Evolutionary conservation across 2,113 vertebrate genomes (phyloP), one percentile per base, ranked within the genome.

Genomic region (Xiphorhynchus elegans): DNA sequence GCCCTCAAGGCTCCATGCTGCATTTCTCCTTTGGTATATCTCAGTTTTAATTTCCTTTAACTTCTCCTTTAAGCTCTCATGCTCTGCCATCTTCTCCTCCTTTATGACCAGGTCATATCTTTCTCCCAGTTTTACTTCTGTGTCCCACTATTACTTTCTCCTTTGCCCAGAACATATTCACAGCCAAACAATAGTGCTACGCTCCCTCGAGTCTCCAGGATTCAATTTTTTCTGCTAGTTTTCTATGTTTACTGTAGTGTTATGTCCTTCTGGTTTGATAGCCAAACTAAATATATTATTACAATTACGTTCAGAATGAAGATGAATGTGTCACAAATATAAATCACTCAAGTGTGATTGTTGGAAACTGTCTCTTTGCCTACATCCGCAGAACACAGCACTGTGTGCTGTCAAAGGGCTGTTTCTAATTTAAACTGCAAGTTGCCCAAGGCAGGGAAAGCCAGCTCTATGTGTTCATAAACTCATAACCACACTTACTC

Each of bases 41-140:
- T 75, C 28, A 16, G 31, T 83, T 95, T 89, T 84, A 60, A 87
- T 95, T 93, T 96, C 40, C 47, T 93, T 93, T 90, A 86, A 64
- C 68, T 93, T 85, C 63, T 93, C 23, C 25, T 80, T 59, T 81
- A 90, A 95, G n/a, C 40, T 77, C 33, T 80, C 35, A 26, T 94
- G 42, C 52, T 69, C 59, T 90, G 31, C 40, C 60, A 93, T 37
- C 40, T 92, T 69, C 52, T 90, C 21, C 40, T 81, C 21, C 76
- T 81, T 90, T 35, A 64, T 68, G 46, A 60, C 6, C 31, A 21
- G 18, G 64, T 88, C 35, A 29, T 89, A 0, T 84, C 55, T 81
- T 90, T 58, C 33, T 92, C 50, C 4, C 50, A 86, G 33, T 28
- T 89, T 84, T 75, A 46, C 19, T 89, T 95, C 13, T 13, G n/a